Evolutionary conservation across 2,113 vertebrate genomes (phyloP).

Genomic region (Ictalurus punctatus): DNA sequence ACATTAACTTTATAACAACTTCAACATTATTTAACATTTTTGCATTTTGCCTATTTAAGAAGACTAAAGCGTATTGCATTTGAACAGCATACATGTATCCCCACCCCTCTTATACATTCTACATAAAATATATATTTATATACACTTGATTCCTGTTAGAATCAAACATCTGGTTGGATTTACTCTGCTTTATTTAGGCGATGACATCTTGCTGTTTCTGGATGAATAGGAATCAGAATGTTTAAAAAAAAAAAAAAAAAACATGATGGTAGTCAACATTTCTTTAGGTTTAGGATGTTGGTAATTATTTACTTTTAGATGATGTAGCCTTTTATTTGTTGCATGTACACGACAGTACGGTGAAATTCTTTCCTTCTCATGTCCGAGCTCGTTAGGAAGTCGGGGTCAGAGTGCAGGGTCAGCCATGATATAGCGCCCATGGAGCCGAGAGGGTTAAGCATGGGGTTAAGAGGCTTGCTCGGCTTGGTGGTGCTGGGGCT

Average conservation of each 20-base stretch:
- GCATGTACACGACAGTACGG: background rate
- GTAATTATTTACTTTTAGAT: background rate
- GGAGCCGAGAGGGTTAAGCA: background rate
- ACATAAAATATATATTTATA: background rate
- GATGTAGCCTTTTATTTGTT: background rate
- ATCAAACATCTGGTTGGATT: background rate
- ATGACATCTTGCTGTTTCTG: background rate
- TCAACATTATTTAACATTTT: background rate
- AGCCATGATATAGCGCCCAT: background rate
- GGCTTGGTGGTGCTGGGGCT: background rate
- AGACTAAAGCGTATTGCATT: background rate
- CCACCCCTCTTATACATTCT: background rate
- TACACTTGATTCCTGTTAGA: background rate
- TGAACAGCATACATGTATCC: background rate
- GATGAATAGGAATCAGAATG: background rate
- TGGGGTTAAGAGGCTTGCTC: background rate
- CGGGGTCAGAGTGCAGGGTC: background rate
- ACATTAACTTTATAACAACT: background rate
- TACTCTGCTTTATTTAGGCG: background rate
- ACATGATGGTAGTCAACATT: slow-evolving; percentile 4
- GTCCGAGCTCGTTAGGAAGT: background rate
- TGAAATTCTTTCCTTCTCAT: background rate
- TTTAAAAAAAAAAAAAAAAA: background rate
- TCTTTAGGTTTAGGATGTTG: background rate
- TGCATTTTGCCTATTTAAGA: background rate